Percentiles rank a stretch among this genome's conserved stretches.
phyloP scores from a whole-genome alignment of 1,140 invertebrate genomes.

The Aphelinus certus region DNA sequence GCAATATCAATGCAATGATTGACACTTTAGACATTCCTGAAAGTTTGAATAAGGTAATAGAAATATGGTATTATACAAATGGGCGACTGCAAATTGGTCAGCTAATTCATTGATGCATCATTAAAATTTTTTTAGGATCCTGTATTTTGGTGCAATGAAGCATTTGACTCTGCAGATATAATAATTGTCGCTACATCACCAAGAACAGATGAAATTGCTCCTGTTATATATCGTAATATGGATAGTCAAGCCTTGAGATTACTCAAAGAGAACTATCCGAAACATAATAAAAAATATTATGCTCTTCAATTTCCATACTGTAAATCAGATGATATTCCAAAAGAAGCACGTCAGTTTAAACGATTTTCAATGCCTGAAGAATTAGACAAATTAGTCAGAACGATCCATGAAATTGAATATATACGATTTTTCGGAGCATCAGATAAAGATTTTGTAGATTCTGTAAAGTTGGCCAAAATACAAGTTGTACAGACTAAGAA shows the following conservation, averaged over 20 bases:
- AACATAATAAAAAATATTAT: slow-evolving; percentile 55
- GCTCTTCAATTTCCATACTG: slow-evolving; percentile 60
- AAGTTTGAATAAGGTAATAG: slow-evolving; percentile 49
- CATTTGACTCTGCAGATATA: slow-evolving; percentile 54
- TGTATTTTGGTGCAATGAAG: slow-evolving; percentile 57
- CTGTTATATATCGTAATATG: slow-evolving; percentile 52
- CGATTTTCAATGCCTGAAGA: slow-evolving; percentile 55
- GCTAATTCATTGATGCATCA: slow-evolving; percentile 25
- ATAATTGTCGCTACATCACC: slow-evolving; percentile 56
- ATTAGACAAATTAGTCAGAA: slow-evolving; percentile 55
- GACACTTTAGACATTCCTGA: slow-evolving; percentile 57
- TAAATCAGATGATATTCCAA: slow-evolving; percentile 53
- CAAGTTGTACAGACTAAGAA: slow-evolving; percentile 43
- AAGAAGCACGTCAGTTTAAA: slow-evolving; percentile 55
- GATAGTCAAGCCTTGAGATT: slow-evolving; percentile 55
- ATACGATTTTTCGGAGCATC: slow-evolving; percentile 47
- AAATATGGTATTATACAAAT: no score
- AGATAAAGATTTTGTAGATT: slow-evolving; percentile 52
- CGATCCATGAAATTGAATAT: slow-evolving; percentile 52
- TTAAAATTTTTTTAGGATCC: slow-evolving; percentile 53
- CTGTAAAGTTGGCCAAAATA: slow-evolving; percentile 50
- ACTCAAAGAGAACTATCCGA: slow-evolving; percentile 53
- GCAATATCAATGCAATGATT: slow-evolving; percentile 59
- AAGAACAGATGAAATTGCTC: slow-evolving; percentile 40
- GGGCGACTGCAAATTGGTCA: no score